A percentile compares a stretch with the other conserved stretches of the same genome.
Conservation (phyloP, 2,113 vertebrate species). For the Taurulus bubalis region DNA sequence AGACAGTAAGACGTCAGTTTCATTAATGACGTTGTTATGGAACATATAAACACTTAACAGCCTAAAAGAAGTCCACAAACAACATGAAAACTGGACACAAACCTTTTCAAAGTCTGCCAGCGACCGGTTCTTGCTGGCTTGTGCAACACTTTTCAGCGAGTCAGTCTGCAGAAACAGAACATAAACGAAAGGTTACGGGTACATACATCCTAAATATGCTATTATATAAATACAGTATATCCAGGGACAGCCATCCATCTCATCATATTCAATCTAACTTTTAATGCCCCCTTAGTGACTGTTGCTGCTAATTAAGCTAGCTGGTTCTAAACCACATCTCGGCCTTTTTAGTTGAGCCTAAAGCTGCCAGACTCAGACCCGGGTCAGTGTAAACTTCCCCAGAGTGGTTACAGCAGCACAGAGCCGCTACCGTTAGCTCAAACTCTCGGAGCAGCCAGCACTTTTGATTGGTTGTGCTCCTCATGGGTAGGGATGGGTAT, state of each 20-base stretch:
- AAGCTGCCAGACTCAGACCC: background rate
- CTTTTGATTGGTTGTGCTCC: no score
- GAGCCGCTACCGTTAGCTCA: no score
- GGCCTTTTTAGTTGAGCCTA: background rate
- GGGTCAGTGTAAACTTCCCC: no score
- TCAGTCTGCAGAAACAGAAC: slow-evolving; percentile 86
- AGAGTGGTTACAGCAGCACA: no score
- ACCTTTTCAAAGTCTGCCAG: slow-evolving; percentile 98
- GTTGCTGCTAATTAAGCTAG: background rate
- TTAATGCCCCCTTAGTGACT: background rate
- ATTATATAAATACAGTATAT: no score
- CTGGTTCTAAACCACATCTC: background rate
- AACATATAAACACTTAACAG: background rate
- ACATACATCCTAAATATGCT: background rate
- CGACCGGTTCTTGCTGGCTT: slow-evolving; percentile 96
- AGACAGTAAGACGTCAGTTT: no score
- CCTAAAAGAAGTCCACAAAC: background rate
- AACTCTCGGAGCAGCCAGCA: no score
- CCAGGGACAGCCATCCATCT: background rate
- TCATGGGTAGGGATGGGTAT: no score
- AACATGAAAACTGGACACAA: slow-evolving; percentile 45
- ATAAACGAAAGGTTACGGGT: background rate
- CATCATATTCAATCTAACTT: background rate
- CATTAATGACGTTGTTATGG: background rate
- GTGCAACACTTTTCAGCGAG: slow-evolving; percentile 94